Conservation (phyloP, 92 coral and sea anemone species). For the Heliopora coerulea region DNA sequence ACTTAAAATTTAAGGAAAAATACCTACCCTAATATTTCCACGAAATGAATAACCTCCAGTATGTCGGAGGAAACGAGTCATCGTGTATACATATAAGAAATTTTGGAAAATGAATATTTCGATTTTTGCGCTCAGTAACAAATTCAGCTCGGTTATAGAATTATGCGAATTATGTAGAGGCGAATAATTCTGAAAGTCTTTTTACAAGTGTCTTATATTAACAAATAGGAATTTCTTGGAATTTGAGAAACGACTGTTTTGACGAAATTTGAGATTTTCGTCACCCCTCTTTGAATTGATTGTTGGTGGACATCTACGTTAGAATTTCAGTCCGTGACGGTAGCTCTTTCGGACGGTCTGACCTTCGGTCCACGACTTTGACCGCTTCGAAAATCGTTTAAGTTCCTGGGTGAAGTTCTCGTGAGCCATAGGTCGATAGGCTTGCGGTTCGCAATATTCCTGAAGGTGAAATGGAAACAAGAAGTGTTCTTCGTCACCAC, state of each 20-base stretch:
- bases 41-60: background rate
- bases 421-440: slow-evolving; percentile 81
- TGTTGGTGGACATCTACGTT: background rate
- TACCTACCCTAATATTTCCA: too few relatives aligned
- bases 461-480: slow-evolving; percentile 26
- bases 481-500: too few relatives aligned
- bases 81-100: too few relatives aligned
- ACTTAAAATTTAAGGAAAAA: too few relatives aligned
- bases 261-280: background rate
- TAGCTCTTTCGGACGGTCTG: slow-evolving; percentile 65
- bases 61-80: too few relatives aligned
- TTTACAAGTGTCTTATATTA: slow-evolving; percentile 4
- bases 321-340: slow-evolving; percentile 81
- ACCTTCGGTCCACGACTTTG: slow-evolving; percentile 92
- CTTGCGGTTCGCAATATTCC: slow-evolving; percentile 93
- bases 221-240: background rate
- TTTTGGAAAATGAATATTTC: too few relatives aligned
- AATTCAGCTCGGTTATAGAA: background rate
- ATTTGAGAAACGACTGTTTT: background rate
- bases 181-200: background rate
- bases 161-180: background rate
- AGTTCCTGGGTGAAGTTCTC: slow-evolving; percentile 76
- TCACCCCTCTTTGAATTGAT: background rate
- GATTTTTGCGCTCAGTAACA: too few relatives aligned
- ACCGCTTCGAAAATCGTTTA: slow-evolving; percentile 77